These are phyloP conservation scores for Patella pellucida DNA, from an alignment of 2,888 invertebrate genomes.

Conservation along the genomic window DNA sequence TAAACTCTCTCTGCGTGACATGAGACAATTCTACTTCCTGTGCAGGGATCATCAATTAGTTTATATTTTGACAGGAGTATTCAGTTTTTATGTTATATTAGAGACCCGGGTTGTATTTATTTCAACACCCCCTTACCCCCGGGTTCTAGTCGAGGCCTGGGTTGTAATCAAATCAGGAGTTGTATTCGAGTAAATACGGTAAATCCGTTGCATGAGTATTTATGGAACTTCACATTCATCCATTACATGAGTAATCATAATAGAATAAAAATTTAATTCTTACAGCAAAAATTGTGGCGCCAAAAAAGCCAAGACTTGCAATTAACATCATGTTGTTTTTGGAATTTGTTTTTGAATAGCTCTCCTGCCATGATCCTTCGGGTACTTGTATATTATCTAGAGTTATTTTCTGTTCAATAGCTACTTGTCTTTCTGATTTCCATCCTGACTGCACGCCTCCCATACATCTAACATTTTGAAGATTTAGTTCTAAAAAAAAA, in stretches of 20 bases:
- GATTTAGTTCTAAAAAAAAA: background rate
- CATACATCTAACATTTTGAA: constrained; percentile 40
- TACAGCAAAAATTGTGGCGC: constrained; percentile 39
- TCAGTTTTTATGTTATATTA: no score
- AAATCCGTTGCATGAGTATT: no score
- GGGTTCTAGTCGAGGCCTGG: no score
- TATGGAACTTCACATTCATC: no score
- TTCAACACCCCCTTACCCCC: no score
- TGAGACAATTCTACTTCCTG: no score
- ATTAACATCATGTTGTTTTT: constrained; percentile 46
- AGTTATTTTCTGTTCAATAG: constrained; percentile 32
- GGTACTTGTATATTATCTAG: constrained; percentile 54
- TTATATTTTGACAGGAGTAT: no score
- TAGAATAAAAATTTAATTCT: constrained; percentile 20
- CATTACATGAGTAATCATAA: background rate
- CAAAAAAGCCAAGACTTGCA: constrained; percentile 30
- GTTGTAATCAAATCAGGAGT: no score
- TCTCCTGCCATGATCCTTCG: constrained; percentile 53
- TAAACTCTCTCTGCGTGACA: no score
- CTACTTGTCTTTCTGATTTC: constrained; percentile 38
- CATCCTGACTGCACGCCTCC: constrained; percentile 38
- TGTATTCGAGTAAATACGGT: no score
- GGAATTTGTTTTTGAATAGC: constrained; percentile 42
- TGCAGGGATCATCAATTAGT: no score
- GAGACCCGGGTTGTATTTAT: no score